phyloP scores from a whole-genome alignment of 2,888 invertebrate species.

The Balanococcus diminutus region DNA sequence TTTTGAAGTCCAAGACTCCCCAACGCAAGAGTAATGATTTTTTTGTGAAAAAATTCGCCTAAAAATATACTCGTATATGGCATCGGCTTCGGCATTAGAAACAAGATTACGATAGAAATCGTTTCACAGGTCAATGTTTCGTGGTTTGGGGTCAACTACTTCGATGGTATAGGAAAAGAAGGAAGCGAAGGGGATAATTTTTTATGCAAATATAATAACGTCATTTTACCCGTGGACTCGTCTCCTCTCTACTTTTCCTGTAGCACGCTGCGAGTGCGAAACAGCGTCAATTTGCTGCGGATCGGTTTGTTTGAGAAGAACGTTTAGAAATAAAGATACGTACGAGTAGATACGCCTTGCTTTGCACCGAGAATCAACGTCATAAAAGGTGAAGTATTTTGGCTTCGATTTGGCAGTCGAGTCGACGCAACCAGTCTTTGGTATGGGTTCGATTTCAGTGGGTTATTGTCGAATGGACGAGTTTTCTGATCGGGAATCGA shows the following conservation, averaged over 20 bases:
- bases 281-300: neutral
- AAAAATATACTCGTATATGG: no score
- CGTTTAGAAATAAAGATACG: no score
- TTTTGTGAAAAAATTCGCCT: neutral
- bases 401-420: neutral
- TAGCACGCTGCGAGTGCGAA: neutral
- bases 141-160: conserved; percentile 23
- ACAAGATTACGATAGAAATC: conserved; percentile 12
- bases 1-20: no score
- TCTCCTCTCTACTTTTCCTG: neutral
- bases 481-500: no score
- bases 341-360: neutral
- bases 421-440: neutral
- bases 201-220: conserved; percentile 18
- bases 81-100: neutral
- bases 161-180: neutral
- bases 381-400: neutral
- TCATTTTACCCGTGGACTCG: neutral
- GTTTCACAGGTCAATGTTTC: conserved; percentile 23
- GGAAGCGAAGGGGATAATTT: neutral
- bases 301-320: neutral
- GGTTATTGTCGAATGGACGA: no score
- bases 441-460: neutral
- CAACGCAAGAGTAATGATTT: neutral
- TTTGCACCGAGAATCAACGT: neutral